phyloP scores from a whole-genome alignment of 2,113 vertebrate genomes.

The Apaloderma vittatum region DNA sequence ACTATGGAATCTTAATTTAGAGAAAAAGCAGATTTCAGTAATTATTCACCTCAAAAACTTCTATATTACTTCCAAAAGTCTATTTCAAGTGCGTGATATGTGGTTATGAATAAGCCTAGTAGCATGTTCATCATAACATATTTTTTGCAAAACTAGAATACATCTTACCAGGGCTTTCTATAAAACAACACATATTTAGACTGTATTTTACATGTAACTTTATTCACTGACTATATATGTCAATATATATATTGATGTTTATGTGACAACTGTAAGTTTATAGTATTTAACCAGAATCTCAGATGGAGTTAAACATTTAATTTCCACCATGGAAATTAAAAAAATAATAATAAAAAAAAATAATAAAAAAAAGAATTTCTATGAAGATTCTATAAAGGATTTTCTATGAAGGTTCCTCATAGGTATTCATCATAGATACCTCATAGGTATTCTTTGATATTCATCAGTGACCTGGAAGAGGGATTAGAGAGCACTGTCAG shows the following conservation, averaged over 20 bases:
- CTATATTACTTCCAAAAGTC: neutral
- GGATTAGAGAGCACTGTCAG: too few species aligned
- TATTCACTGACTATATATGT: neutral
- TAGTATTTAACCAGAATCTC: neutral
- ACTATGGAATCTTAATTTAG: neutral
- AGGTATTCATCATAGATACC: too few species aligned
- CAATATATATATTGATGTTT: neutral
- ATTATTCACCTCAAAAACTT: neutral
- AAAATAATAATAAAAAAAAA: neutral
- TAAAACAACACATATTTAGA: neutral
- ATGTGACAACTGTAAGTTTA: neutral
- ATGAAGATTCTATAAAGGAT: too few species aligned
- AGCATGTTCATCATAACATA: rapidly evolving
- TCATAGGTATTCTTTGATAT: too few species aligned
- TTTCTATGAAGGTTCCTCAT: too few species aligned
- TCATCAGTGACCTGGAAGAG: too few species aligned
- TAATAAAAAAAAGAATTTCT: neutral
- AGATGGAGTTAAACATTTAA: neutral
- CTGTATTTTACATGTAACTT: neutral
- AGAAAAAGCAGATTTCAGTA: neutral
- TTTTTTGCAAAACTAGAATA: neutral
- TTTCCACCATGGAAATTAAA: neutral
- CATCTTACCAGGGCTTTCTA: neutral
- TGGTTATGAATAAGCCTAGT: neutral
- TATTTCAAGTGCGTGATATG: neutral